Conservation (phyloP, 1,140 invertebrate species). For the Sesamia nonagrioides region DNA sequence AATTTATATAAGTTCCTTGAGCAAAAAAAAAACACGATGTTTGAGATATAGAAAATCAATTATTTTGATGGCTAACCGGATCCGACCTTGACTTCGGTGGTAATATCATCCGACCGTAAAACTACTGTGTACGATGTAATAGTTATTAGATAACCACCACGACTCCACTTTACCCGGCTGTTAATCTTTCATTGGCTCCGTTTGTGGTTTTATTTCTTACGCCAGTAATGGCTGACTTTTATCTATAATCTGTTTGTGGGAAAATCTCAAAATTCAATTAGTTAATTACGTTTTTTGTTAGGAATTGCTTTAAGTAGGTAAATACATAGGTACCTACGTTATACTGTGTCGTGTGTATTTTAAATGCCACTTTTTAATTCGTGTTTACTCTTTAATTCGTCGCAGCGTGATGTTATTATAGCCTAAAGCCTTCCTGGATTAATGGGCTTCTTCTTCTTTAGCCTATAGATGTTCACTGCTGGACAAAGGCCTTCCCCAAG, state of each 20-base stretch:
- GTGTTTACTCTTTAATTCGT: no score
- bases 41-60: constrained; percentile 23
- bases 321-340: no score
- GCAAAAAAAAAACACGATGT: not conserved
- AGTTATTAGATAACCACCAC: constrained; percentile 56
- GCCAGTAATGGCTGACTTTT: not conserved
- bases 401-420: no score
- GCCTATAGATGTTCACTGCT: no score
- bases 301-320: no score
- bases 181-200: constrained; percentile 18
- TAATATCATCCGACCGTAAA: constrained; percentile 56
- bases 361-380: no score
- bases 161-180: constrained; percentile 44
- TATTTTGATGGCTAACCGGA: constrained; percentile 40
- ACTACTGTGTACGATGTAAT: constrained; percentile 57
- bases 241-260: constrained; percentile 11
- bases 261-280: constrained; percentile 31
- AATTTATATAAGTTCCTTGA: no score
- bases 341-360: no score
- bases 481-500: no score
- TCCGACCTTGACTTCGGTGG: constrained; percentile 50
- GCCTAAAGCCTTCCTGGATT: no score
- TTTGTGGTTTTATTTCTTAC: constrained; percentile 47
- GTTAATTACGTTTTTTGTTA: not conserved
- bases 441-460: no score